Evolutionary conservation across 1,140 invertebrate species (phyloP).

Genomic region (Odontomachus brunneus): DNA sequence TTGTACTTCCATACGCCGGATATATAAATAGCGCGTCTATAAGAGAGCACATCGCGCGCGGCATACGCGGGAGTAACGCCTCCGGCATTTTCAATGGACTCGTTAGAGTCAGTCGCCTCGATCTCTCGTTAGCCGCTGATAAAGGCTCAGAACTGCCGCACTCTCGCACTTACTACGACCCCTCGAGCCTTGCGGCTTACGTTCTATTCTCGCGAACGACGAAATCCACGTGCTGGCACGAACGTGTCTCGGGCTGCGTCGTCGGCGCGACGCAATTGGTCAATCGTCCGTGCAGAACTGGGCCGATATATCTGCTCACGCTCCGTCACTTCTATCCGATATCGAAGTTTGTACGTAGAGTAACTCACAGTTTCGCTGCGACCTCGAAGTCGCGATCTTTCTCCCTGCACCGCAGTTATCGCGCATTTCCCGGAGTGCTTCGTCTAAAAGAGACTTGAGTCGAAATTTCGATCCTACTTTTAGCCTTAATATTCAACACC

Average conservation of each 20-base stretch:
- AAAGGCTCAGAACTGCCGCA: background rate
- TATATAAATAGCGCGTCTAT: conserved; percentile 51
- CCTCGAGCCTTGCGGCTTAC: background rate
- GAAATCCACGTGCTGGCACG: background rate
- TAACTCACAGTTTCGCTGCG: background rate
- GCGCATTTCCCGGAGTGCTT: background rate
- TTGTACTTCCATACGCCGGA: conserved; percentile 12
- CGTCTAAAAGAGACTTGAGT: background rate
- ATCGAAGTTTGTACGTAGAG: background rate
- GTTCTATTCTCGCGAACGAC: background rate
- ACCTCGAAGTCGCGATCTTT: background rate
- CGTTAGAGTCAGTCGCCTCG: conserved; percentile 27
- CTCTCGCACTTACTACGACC: too few species aligned
- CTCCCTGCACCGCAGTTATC: background rate
- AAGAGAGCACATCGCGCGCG: background rate
- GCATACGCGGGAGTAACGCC: conserved; percentile 9
- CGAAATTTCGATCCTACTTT: too few species aligned
- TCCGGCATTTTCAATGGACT: conserved; percentile 40
- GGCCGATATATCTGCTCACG: conserved; percentile 43
- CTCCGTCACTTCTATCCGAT: conserved; percentile 42
- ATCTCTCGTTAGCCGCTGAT: conserved; percentile 35
- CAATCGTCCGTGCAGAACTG: conserved; percentile 30
- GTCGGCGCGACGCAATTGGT: conserved; percentile 9
- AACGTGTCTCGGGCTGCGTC: background rate
- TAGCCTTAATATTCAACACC: too few species aligned